These are phyloP conservation scores for Euwallacea similis DNA, from an alignment of 1,140 invertebrate genomes.

Conservation along the genomic window DNA sequence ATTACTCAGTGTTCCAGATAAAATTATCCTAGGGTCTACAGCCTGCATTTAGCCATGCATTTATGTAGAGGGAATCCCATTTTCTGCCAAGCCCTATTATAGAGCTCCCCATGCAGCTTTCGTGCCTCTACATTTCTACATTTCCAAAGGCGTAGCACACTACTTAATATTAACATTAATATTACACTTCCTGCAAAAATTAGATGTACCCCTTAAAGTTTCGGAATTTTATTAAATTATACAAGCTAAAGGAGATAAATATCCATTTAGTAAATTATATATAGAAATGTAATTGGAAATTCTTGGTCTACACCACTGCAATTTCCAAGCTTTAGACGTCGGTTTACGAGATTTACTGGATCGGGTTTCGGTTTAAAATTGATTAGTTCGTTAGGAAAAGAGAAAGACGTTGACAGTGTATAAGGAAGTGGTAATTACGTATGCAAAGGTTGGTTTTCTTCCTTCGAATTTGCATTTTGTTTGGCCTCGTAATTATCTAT, in stretches of 20 bases:
- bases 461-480: constrained; percentile 35
- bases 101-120: constrained; percentile 10
- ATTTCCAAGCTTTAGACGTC: constrained; percentile 19
- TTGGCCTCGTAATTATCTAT: constrained; percentile 32
- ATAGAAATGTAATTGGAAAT: neutral
- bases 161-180: no score
- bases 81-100: constrained; percentile 15
- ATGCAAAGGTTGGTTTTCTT: constrained; percentile 37
- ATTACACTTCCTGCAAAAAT: no score
- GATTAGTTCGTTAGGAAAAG: constrained; percentile 40
- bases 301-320: neutral
- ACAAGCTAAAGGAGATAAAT: no score
- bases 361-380: constrained; percentile 35
- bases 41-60: constrained; percentile 25
- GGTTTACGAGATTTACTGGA: constrained; percentile 22
- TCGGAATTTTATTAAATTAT: no score
- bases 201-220: no score
- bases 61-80: constrained; percentile 19
- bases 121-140: constrained; percentile 1
- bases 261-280: no score
- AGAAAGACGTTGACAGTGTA: constrained; percentile 39
- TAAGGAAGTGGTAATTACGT: constrained; percentile 39
- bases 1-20: constrained; percentile 36
- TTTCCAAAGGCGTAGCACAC: no score
- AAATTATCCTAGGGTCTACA: constrained; percentile 27